Percentiles rank a stretch among this genome's conserved stretches.
Conservation (phyloP, 2,888 invertebrate genomes). For the Drosophila sordidapex region DNA sequence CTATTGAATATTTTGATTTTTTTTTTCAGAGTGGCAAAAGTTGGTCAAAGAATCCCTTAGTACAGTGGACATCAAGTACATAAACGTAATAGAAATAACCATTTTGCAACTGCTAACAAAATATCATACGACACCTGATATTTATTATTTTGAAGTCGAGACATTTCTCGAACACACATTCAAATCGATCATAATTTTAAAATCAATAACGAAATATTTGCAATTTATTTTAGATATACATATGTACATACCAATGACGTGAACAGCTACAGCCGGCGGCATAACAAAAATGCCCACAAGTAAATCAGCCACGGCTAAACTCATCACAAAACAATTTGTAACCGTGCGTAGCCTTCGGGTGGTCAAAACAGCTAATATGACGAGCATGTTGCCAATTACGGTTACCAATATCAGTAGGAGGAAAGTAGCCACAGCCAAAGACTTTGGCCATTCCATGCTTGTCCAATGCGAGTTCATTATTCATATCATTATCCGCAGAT, state of each 20-base stretch:
- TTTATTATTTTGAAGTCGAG: neutral
- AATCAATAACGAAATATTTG: neutral
- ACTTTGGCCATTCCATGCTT: constrained; percentile 86
- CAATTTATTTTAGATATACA: neutral
- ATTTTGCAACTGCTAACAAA: neutral
- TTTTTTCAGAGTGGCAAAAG: constrained; percentile 19
- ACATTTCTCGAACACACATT: neutral
- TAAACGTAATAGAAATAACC: neutral
- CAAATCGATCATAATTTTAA: neutral
- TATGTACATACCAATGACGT: constrained; percentile 86
- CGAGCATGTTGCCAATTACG: constrained; percentile 94
- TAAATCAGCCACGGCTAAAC: constrained; percentile 96
- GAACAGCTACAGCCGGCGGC: constrained; percentile 92
- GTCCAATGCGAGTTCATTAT: constrained; percentile 67
- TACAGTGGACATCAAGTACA: neutral
- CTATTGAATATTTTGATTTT: constrained; percentile 25
- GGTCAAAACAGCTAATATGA: constrained; percentile 94
- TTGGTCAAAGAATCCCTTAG: constrained; percentile 28
- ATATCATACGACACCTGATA: neutral
- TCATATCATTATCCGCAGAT: constrained; percentile 9
- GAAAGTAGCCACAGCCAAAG: constrained; percentile 87
- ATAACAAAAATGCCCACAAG: constrained; percentile 97
- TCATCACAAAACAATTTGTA: constrained; percentile 98
- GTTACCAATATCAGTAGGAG: constrained; percentile 90
- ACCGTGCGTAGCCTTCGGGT: constrained; percentile 95